Evolutionary conservation across 2,888 invertebrate species (phyloP), one percentile per base, ranked within the genome.

Genomic region (Drosophila ustulata): DNA sequence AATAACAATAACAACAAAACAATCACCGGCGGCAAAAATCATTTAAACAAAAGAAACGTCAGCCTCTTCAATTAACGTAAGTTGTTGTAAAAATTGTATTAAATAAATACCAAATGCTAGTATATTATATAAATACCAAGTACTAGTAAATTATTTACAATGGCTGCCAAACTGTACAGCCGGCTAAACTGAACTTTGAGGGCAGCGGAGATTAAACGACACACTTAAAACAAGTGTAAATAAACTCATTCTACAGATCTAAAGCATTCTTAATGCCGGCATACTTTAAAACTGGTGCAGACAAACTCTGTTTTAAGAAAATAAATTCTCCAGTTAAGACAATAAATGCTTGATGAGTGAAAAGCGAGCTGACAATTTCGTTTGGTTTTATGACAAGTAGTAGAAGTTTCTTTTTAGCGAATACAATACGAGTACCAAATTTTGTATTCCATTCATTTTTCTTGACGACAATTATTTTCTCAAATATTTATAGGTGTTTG

Each of bases 11-110:
- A 71, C 39, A 78, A 53, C 28, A 63, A 50, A 53, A 67, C 49
- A 57, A 55, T 53, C 51, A 59, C 43, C 63, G 41, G 46, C 55
- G 63, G 52, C 47, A 45, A 70, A 68, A 34, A 53, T 71, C 39
- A 52, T 28, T 50, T 7, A 57, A 66, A 72, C 68, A 79, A 79
- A 75, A 69, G 76, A 80, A 80, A 75, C 53, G 23, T 39, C 69
- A 70, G 65, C 51, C 70, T 61, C 70, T 57, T 63, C 66, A 79
- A 76, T 76, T 70, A 76, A 56, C 49, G 79, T 80, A 74, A 80
- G 79, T 79, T 61, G 57, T 32, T 45, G 23, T 52, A 52, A 51
- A 37, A 50, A 64, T 37, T 30, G 32, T 9, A 61, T 45, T 32
- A 30, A 56, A 47, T 50, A 50, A 71, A 57, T 57, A 58, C 18